Evolutionary conservation across 2,888 invertebrate genomes (phyloP).

Genomic region (Cosmorhoe ocellata): DNA sequence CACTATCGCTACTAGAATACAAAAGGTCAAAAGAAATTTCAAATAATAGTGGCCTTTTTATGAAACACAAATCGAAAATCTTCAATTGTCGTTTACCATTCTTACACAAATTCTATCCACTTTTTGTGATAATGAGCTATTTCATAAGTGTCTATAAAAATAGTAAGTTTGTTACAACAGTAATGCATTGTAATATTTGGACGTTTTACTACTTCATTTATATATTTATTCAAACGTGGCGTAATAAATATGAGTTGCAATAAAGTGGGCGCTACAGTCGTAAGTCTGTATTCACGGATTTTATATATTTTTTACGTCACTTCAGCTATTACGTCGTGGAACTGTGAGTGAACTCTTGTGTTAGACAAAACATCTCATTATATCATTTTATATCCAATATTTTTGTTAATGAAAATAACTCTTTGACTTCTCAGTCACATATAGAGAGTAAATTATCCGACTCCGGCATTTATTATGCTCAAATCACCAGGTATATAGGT

Average conservation of each 20-base stretch:
- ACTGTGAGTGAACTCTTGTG: too few relatives aligned
- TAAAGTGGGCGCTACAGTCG: slow-evolving; percentile 22
- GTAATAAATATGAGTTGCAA: slow-evolving; percentile 35
- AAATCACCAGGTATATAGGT: too few relatives aligned
- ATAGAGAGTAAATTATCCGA: too few relatives aligned
- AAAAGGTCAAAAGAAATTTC: slow-evolving; percentile 22
- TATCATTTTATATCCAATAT: too few relatives aligned
- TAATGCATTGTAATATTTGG: slow-evolving; percentile 19
- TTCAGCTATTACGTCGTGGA: background rate
- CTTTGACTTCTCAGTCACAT: too few relatives aligned
- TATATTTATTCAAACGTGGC: slow-evolving; percentile 32
- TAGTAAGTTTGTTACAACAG: slow-evolving; percentile 8
- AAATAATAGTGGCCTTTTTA: slow-evolving; percentile 11
- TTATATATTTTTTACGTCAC: slow-evolving; percentile 36
- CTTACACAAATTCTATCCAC: slow-evolving; percentile 23
- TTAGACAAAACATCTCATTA: too few relatives aligned
- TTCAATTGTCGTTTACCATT: slow-evolving; percentile 22
- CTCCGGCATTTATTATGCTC: too few relatives aligned
- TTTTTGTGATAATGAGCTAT: slow-evolving; percentile 18
- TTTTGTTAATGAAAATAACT: too few relatives aligned
- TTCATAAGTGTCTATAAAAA: slow-evolving; percentile 21
- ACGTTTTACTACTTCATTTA: slow-evolving; percentile 32
- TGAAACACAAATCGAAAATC: slow-evolving; percentile 19
- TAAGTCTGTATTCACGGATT: slow-evolving; percentile 36
- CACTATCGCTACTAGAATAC: slow-evolving; percentile 20